Conservation (phyloP, 2,113 vertebrate species). For the Anseranas semipalmata region DNA sequence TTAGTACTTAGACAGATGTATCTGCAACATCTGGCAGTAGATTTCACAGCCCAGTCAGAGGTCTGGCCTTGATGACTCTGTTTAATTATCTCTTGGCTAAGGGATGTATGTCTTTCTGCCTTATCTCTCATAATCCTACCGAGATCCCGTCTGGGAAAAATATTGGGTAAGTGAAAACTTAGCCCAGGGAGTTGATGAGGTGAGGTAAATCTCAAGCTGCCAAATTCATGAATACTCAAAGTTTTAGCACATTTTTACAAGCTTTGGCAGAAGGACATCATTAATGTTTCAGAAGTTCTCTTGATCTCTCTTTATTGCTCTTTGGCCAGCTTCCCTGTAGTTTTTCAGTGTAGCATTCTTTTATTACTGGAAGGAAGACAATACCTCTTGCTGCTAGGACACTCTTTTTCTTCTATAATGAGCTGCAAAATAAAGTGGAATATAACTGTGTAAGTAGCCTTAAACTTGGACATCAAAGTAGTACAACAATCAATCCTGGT, state of each 20-base stretch:
- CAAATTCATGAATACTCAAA: constrained; percentile 46
- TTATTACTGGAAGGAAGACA: constrained; percentile 56
- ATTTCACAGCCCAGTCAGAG: constrained; percentile 62
- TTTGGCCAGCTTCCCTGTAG: constrained; percentile 55
- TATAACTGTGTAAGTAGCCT: background rate
- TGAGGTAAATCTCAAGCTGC: constrained; percentile 65
- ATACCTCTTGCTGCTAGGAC: constrained; percentile 15
- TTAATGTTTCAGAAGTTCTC: constrained; percentile 74
- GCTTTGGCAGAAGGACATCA: constrained; percentile 62
- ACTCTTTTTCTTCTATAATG: constrained; percentile 49
- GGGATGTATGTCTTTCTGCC: constrained; percentile 27
- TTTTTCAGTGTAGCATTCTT: constrained; percentile 54
- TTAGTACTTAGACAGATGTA: constrained; percentile 62
- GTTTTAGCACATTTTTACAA: constrained; percentile 62
- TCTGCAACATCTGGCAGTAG: constrained; percentile 67
- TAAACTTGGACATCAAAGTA: constrained; percentile 29
- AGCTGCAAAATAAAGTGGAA: constrained; percentile 54
- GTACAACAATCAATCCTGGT: background rate
- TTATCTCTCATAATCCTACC: constrained; percentile 44
- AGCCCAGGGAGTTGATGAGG: constrained; percentile 57
- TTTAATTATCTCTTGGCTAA: constrained; percentile 67
- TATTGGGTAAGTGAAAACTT: constrained; percentile 30
- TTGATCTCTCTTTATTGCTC: constrained; percentile 28
- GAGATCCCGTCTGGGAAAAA: constrained; percentile 17
- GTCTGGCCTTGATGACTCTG: constrained; percentile 67